phyloP scores from a whole-genome alignment of 1,140 invertebrate genomes.

The Temnothorax nylanderi region DNA sequence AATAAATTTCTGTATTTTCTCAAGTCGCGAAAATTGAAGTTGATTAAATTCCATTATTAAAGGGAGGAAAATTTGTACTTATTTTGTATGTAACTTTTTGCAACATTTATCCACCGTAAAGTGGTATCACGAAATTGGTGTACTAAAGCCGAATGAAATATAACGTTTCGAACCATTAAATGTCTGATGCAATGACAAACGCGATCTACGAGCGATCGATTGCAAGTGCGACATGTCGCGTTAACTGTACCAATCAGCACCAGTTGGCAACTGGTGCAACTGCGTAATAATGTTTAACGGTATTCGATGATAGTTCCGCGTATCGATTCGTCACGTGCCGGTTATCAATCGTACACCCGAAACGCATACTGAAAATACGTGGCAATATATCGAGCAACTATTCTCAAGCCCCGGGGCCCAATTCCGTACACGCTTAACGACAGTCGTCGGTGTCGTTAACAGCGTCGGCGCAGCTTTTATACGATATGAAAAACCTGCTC shows the following conservation, averaged over 20 bases:
- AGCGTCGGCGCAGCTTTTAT: no score
- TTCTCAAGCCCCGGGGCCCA: not conserved
- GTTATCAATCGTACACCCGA: not conserved
- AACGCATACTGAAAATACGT: not conserved
- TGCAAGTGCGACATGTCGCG: conserved; percentile 31
- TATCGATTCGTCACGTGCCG: not conserved
- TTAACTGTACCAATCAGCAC: conserved; percentile 44
- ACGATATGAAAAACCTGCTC: no score
- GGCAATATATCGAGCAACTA: not conserved
- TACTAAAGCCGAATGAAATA: not conserved
- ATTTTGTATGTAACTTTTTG: not conserved
- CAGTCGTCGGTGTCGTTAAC: no score
- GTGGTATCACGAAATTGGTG: not conserved
- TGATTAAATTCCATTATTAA: not conserved
- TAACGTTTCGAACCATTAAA: not conserved
- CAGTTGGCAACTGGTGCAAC: conserved; percentile 25
- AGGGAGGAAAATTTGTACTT: not conserved
- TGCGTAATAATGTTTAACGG: conserved; percentile 23
- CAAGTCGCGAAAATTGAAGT: not conserved
- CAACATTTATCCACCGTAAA: not conserved
- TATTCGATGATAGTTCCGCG: not conserved
- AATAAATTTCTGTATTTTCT: not conserved
- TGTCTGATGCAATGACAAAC: conserved; percentile 1
- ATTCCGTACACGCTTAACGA: no score
- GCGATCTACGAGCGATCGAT: conserved; percentile 25